Conservation (phyloP, 2,113 vertebrate species). For the Sialia sialis region DNA sequence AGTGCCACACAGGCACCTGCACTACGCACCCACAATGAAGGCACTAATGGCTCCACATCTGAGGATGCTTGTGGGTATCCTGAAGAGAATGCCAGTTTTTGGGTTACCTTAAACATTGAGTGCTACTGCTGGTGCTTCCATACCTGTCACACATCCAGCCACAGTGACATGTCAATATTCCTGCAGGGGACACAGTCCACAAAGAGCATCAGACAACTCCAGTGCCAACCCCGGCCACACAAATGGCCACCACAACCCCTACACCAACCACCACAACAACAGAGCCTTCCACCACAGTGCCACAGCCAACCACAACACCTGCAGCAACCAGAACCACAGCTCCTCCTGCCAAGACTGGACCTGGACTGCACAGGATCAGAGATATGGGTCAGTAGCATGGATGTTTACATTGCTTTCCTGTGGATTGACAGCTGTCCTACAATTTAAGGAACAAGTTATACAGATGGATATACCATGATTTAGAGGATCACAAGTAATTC, state of each 20-base stretch:
- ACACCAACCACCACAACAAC: neutral
- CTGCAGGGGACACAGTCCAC: neutral
- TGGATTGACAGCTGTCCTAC: neutral
- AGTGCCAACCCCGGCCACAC: neutral
- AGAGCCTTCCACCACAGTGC: slow-evolving; percentile 58
- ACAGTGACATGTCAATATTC: neutral
- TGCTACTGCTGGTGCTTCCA: neutral
- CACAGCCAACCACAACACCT: slow-evolving; percentile 38
- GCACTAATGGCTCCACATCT: neutral
- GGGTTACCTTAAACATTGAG: neutral
- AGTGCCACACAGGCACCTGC: neutral
- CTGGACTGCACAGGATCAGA: slow-evolving; percentile 72
- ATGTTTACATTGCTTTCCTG: neutral
- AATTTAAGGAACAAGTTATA: neutral
- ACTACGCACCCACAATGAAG: neutral
- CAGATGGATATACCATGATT: neutral
- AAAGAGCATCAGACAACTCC: neutral
- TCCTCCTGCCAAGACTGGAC: slow-evolving; percentile 65
- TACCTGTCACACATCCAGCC: neutral
- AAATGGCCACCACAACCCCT: slow-evolving; percentile 27
- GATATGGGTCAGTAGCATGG: slow-evolving; percentile 79
- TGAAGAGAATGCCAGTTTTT: neutral
- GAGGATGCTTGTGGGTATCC: neutral
- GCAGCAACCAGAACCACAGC: slow-evolving; percentile 47
- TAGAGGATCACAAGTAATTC: neutral